Conservation (phyloP, 2,888 invertebrate species). For the Chalcis sispes region DNA sequence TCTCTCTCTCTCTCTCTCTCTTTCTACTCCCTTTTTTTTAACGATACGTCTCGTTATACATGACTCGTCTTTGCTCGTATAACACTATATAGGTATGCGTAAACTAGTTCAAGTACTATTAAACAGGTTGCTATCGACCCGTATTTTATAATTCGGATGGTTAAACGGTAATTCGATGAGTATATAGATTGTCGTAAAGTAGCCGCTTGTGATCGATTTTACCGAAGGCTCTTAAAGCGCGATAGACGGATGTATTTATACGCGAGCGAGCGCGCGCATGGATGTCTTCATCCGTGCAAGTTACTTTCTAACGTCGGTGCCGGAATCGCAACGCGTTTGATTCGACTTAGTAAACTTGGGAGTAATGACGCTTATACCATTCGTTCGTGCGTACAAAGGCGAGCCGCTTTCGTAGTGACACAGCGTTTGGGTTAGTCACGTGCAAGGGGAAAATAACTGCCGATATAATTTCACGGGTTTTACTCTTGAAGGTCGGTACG, state of each 20-base stretch:
- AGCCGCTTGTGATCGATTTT: not conserved
- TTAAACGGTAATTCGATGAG: conserved; percentile 29
- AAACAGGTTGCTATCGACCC: not conserved
- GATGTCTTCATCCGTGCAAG: not conserved
- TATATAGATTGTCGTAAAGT: conserved; percentile 26
- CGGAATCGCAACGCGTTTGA: not conserved
- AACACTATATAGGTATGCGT: conserved; percentile 22
- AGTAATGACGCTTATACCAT: too few species aligned
- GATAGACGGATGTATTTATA: not conserved
- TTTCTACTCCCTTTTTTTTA: too few species aligned
- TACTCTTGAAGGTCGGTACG: too few species aligned
- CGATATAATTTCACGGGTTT: too few species aligned
- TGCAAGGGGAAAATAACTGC: too few species aligned
- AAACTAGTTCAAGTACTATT: conserved; percentile 49
- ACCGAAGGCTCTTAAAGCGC: not conserved
- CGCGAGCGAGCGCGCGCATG: not conserved
- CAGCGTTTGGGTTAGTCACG: too few species aligned
- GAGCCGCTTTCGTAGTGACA: too few species aligned
- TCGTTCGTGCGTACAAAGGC: too few species aligned
- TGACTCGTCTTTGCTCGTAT: too few species aligned
- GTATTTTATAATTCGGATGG: conserved; percentile 31
- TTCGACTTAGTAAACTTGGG: too few species aligned
- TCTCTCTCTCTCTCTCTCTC: too few species aligned
- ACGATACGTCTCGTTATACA: too few species aligned
- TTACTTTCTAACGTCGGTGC: not conserved